Evolutionary conservation across 1,140 invertebrate species (phyloP), one percentile per base, ranked within the genome.

Genomic region (Heliconius eleuchia): DNA sequence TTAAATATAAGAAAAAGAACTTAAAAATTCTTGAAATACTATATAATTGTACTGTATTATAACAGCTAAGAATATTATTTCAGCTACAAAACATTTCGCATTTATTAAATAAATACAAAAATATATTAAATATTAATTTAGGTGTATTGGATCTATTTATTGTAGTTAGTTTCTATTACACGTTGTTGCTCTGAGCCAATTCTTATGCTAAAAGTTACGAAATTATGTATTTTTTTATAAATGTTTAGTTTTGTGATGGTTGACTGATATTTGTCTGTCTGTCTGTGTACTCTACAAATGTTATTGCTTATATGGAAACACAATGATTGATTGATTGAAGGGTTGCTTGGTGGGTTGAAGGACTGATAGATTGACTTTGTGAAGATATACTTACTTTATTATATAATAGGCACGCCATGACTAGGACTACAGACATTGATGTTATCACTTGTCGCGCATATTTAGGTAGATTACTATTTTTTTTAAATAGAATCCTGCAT

Each of bases 191-290:
- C 55, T 79, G 78, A 71, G 16, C 66, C 55, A 78, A 78, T 55
- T 79, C 78, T 79, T 79, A 79, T 74, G 78, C 73, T 39, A 74
- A 79, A 55, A 50, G 39, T 78, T 71, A 46, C 27, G 60, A 30
- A 66, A 66, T 23, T 3, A 27, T 27, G 4, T 30, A 30, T 30
- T 30, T 66, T 13, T 27, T 27, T 66, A 23, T 57, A 7, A 57
- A 23, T 23, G 7, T 57, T 57, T 19, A 30, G 4, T 66, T 66
- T 66, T 66, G 16, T 11, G 23, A 30, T 30, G 23, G 27, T 27
- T 66, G 42, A 13, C 42, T 46, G 13, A 46, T 34, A 3, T 34
- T 5, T 37, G 34, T 37, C 34, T 37, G 34, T 46, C 42, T 46
- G 42, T 46, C 13, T 46, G 42, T 46, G 50, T 19, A 52, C 18